phyloP scores from a whole-genome alignment of 2,888 invertebrate genomes.

The Quadroppia sp. region DNA sequence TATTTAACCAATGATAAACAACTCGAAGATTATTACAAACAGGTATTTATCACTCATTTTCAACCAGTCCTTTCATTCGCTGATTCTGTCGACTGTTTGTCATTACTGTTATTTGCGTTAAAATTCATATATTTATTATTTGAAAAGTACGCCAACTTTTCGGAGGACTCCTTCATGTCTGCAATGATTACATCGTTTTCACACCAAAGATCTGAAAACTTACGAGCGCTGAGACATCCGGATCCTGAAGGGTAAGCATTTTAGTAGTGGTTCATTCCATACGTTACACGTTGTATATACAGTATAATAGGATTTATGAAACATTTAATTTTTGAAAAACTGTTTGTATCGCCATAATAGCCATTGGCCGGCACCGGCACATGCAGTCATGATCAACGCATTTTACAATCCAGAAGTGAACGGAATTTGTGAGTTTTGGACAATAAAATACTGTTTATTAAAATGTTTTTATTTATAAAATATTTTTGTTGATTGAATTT shows the following conservation, averaged over 20 bases:
- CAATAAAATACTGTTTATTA: neutral
- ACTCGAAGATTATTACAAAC: conserved; percentile 50
- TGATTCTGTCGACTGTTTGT: no score
- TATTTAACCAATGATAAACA: conserved; percentile 52
- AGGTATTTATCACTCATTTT: neutral
- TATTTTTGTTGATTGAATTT: neutral
- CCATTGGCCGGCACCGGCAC: conserved; percentile 7
- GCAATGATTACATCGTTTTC: neutral
- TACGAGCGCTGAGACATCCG: neutral
- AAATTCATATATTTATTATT: neutral
- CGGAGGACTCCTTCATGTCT: neutral
- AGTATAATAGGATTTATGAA: no score
- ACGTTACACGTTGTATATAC: neutral
- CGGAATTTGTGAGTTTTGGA: conserved; percentile 7
- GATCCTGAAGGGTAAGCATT: conserved; percentile 1
- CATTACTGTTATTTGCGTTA: neutral
- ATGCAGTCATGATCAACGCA: conserved; percentile 17
- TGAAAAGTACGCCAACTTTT: neutral
- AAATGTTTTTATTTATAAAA: no score
- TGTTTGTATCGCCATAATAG: no score
- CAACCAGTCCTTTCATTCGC: no score
- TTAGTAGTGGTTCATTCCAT: neutral
- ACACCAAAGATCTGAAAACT: neutral
- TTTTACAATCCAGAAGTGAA: conserved; percentile 17
- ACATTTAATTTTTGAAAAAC: neutral